Evolutionary conservation across 2,113 vertebrate species (phyloP).

Genomic region (Dissostichus mawsoni): DNA sequence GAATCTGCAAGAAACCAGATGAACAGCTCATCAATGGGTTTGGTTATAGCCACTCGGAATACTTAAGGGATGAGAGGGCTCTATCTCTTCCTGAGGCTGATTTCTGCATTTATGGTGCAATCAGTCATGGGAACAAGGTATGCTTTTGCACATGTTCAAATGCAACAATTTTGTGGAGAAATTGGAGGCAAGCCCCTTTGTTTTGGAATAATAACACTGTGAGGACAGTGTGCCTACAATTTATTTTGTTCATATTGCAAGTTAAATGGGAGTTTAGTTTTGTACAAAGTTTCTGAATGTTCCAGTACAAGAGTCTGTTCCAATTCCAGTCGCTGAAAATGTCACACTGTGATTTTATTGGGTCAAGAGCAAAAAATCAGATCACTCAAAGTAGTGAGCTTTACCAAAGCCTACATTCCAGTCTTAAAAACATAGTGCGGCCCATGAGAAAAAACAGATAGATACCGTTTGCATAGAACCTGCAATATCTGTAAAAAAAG

Average conservation of each 20-base stretch:
- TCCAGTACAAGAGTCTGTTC: slow-evolving; percentile 53
- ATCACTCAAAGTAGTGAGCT: slow-evolving; percentile 68
- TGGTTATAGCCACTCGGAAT: slow-evolving; percentile 22
- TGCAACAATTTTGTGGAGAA: not conserved
- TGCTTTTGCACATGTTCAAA: slow-evolving; percentile 15
- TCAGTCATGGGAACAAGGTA: slow-evolving; percentile 23
- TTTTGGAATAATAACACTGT: not conserved
- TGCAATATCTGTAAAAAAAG: not conserved
- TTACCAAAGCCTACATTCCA: slow-evolving; percentile 39
- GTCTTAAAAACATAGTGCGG: not conserved
- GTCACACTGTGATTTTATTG: slow-evolving; percentile 62
- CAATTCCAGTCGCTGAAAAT: slow-evolving; percentile 53
- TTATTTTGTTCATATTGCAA: slow-evolving; percentile 6
- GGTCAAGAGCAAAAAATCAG: slow-evolving; percentile 71
- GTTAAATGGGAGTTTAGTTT: slow-evolving; percentile 21
- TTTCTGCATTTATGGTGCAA: slow-evolving; percentile 24
- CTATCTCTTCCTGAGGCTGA: not conserved
- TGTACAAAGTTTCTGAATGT: slow-evolving; percentile 11
- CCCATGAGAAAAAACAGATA: not conserved
- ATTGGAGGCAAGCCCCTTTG: not conserved
- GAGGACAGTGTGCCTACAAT: not conserved
- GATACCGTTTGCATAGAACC: not conserved
- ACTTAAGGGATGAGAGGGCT: slow-evolving; percentile 46
- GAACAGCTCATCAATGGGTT: slow-evolving; percentile 52
- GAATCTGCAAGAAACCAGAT: slow-evolving; percentile 53